Evolutionary conservation across 1,140 invertebrate species (phyloP).

Genomic region (Sitodiplosis mosellana): DNA sequence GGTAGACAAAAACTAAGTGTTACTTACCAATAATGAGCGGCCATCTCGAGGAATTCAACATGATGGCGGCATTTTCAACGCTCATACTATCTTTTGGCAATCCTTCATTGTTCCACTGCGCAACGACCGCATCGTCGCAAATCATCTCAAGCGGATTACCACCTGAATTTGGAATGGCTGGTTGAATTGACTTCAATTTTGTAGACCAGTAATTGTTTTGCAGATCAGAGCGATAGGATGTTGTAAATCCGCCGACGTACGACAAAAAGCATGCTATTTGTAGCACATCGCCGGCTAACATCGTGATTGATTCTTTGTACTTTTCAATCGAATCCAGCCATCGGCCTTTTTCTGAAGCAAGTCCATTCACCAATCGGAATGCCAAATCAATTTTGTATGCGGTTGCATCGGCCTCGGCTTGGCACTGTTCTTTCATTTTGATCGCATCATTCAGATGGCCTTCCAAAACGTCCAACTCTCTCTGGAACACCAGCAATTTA

Average conservation of each 20-base stretch:
- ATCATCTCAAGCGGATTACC: conserved; percentile 61
- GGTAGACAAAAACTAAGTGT: no score
- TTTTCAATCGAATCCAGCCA: conserved; percentile 28
- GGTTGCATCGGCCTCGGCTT: conserved; percentile 72
- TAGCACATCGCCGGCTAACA: conserved; percentile 75
- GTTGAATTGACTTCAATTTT: conserved; percentile 28
- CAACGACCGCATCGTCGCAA: conserved; percentile 81
- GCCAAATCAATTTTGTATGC: conserved; percentile 78
- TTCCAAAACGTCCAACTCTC: conserved; percentile 68
- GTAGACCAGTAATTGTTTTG: conserved; percentile 75
- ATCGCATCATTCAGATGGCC: conserved; percentile 76
- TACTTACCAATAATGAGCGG: conserved; percentile 77
- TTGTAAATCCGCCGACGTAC: conserved; percentile 86
- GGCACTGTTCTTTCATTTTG: no score
- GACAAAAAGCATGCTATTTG: conserved; percentile 87
- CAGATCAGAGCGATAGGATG: conserved; percentile 62
- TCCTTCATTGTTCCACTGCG: conserved; percentile 88
- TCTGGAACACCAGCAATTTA: no score
- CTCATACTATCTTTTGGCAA: conserved; percentile 87
- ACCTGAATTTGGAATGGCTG: conserved; percentile 60
- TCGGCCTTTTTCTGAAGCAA: conserved; percentile 79
- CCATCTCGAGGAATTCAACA: conserved; percentile 80
- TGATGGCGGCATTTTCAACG: conserved; percentile 84
- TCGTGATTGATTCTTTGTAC: conserved; percentile 59
- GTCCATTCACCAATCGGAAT: conserved; percentile 77